phyloP scores from a whole-genome alignment of 2,888 invertebrate genomes.

The Arenicola marina region DNA sequence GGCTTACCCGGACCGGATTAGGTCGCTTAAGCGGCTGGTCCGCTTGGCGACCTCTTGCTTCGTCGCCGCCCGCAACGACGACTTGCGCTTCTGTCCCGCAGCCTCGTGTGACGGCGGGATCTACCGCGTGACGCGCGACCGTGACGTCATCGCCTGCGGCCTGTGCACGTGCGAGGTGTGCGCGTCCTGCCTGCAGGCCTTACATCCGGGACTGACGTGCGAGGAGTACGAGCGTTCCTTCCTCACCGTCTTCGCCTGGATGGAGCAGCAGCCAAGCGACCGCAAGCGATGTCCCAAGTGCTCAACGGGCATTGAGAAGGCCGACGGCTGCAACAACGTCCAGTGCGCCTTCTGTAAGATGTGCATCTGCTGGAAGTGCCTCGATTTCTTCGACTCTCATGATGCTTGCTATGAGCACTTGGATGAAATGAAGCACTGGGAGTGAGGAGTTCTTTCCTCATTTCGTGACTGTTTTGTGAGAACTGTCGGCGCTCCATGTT shows the following conservation, averaged over 20 bases:
- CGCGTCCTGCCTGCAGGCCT: background rate
- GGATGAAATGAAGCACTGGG: background rate
- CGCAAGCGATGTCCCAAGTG: slow-evolving; percentile 14
- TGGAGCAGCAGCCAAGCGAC: background rate
- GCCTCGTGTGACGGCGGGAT: background rate
- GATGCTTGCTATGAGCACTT: background rate
- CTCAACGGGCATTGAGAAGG: slow-evolving; percentile 18
- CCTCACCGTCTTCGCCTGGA: slow-evolving; percentile 3
- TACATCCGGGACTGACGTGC: background rate
- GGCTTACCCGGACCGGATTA: background rate
- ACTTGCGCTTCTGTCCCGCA: background rate
- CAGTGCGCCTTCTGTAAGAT: slow-evolving; percentile 2
- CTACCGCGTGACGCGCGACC: background rate
- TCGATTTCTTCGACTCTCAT: background rate
- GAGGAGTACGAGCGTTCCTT: background rate
- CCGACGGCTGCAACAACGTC: slow-evolving; percentile 18
- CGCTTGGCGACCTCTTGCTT: background rate
- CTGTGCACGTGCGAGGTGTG: background rate
- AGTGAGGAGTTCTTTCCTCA: too few species aligned
- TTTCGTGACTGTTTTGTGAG: too few species aligned
- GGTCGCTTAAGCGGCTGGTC: background rate
- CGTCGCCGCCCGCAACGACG: background rate
- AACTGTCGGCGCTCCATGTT: too few species aligned
- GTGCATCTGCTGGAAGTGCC: slow-evolving; percentile 13
- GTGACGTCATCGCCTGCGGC: background rate